Base-by-base conservation (phyloP, 2,888 invertebrate genomes). In the Melinaea menophilus region DNA sequence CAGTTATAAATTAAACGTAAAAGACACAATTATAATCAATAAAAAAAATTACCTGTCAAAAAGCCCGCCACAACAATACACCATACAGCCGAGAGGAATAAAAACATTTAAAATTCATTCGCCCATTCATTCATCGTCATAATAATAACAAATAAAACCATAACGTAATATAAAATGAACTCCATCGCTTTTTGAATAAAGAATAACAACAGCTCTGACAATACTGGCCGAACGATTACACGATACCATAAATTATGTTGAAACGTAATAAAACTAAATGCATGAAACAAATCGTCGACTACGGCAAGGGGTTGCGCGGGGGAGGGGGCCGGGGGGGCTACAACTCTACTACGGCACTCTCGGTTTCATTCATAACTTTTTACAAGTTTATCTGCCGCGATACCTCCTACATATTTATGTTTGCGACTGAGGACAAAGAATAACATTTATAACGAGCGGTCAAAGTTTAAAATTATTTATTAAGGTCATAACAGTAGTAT, bases 341-440 rank as follows among this genome's bases (percentile, higher is more conserved):
- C 88, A 87, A 88, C 86, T 87, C 83, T 85, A 90, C 90, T 90
- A 89, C 90, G 87, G 75, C 87, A 88, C 90, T 90, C 89, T 90
- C 90, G 81, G 84, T 90, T 91, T 90, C 91, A 91, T 91, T 91
- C 91, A 91, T 91, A 91, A 91, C 91, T 91, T 91, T 91, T 91
- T 90, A 88, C 88, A 90, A 90, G 88, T 90, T 90, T 90, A 90
- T 90, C 89, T 90, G 88, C 75, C 80, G 81, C 84, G 83, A 88
- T 88, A 86, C 86, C 86, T 88, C 81, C 83, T 88, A 86, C 88
- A 89, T 90, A 89, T 89, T 89, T 90, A 90, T 90, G 86, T 89
- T 88, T 88, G 87, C 82, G 80, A 83, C 82, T 83, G 80, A 75
- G 68, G 69, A 2, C 88, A 86, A 79, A 88, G 89, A 88, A 61